Percentiles rank a stretch among this genome's conserved stretches.
Conservation (phyloP, 2,888 invertebrate species). For the Proisotoma minuta region DNA sequence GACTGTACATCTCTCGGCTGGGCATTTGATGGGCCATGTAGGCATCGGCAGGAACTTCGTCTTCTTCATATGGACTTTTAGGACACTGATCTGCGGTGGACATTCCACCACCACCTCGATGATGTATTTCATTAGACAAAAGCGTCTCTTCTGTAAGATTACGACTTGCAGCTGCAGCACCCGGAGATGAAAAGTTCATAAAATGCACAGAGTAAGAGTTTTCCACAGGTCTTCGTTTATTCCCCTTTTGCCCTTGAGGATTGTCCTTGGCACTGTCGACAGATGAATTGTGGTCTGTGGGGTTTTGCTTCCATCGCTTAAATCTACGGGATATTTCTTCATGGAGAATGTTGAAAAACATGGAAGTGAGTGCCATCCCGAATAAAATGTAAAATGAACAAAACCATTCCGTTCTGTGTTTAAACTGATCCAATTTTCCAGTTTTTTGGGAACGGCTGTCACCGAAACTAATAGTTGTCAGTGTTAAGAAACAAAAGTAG, state of each 20-base stretch:
- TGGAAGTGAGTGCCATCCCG: constrained; percentile 80
- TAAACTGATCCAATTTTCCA: constrained; percentile 45
- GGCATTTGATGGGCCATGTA: constrained; percentile 46
- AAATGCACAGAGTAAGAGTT: constrained; percentile 48
- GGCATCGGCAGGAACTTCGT: constrained; percentile 38
- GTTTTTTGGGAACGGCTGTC: constrained; percentile 53
- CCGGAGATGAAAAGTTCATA: constrained; percentile 46
- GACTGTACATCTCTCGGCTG: constrained; percentile 46
- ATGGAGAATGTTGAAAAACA: constrained; percentile 85
- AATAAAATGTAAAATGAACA: constrained; percentile 81
- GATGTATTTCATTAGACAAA: constrained; percentile 44
- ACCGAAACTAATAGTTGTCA: constrained; percentile 71
- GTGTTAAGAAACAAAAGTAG: constrained; percentile 54
- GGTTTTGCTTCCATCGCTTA: constrained; percentile 53
- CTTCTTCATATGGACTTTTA: constrained; percentile 40
- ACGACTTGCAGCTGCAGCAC: constrained; percentile 40
- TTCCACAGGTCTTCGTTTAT: constrained; percentile 43
- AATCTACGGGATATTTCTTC: constrained; percentile 80
- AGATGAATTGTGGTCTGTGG: constrained; percentile 25
- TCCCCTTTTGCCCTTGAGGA: constrained; percentile 13
- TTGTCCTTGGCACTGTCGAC: constrained; percentile 33
- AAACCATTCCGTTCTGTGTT: constrained; percentile 72
- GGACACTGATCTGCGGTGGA: constrained; percentile 28
- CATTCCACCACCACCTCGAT: constrained; percentile 34
- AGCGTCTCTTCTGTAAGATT: constrained; percentile 46